Evolutionary conservation across 2,888 invertebrate genomes (phyloP).

Genomic region (Noctuana brunneofusca): DNA sequence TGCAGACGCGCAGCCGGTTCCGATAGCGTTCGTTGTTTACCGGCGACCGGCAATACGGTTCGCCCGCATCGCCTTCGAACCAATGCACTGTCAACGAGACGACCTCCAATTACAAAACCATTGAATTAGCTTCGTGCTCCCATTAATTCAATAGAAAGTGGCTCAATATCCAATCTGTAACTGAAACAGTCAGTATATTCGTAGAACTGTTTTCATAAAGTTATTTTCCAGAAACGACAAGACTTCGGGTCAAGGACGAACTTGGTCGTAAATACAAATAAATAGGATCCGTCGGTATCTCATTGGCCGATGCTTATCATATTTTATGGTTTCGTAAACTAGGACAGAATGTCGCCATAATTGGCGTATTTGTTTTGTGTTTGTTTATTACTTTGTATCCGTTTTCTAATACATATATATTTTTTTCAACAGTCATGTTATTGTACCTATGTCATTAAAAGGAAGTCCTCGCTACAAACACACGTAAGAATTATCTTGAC

Average conservation of each 20-base stretch:
- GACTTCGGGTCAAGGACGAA: constrained; percentile 64
- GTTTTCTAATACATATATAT: constrained; percentile 10
- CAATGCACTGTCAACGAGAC: constrained; percentile 53
- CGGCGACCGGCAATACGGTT: constrained; percentile 59
- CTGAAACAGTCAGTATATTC: constrained; percentile 27
- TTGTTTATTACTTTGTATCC: constrained; percentile 38
- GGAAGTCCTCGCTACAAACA: not conserved
- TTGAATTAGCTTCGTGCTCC: constrained; percentile 41
- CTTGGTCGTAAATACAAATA: constrained; percentile 76
- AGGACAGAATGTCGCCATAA: constrained; percentile 50
- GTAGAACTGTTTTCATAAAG: constrained; percentile 43
- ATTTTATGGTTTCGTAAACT: constrained; percentile 58
- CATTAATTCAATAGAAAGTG: constrained; percentile 42
- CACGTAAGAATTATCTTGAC: not conserved
- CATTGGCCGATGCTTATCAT: constrained; percentile 74
- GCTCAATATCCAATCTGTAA: not conserved
- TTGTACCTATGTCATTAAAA: not conserved
- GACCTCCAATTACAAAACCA: constrained; percentile 48
- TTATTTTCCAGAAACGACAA: constrained; percentile 55
- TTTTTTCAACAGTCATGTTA: not conserved
- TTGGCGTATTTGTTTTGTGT: constrained; percentile 56
- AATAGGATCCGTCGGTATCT: constrained; percentile 69
- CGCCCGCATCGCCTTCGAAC: constrained; percentile 56
- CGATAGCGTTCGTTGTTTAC: constrained; percentile 66
- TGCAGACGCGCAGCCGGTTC: constrained; percentile 74